Base-by-base conservation (phyloP, 2,888 invertebrate species). In the Heterodera filipjevi region DNA sequence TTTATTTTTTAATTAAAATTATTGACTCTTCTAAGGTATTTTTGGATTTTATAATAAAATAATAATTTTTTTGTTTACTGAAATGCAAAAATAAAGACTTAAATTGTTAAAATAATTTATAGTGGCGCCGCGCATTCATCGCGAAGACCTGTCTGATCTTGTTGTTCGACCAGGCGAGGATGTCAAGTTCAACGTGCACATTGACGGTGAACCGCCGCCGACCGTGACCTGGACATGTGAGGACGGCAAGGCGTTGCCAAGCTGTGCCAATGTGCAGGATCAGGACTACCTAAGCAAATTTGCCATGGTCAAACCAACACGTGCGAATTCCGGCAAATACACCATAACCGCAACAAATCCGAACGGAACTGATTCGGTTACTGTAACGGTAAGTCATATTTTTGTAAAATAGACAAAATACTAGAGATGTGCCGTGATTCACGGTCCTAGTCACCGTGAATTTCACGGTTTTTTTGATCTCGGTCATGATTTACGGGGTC, bases 131-230 rank as follows among this genome's bases (percentile, higher is more conserved):
- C 94, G 94, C 91, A 98, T 96, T 89, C 95, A 95, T 90, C 93
- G 95, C 86, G 94, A 93, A 14, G 94, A 95, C 87, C 92, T 97
- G 87, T 94, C 94, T 77, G 94, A 95, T 87, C 92, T 96, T 44
- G 94, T 94, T 0, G 92, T 98, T 85, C 96, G 95, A 91, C 95
- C 95, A 33, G 97, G 97, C 66, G 95, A 95, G 90, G 93, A 94
- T 86, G 93, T 98, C 87, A 93, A 94, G 44, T 91, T 97, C 84
- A 95, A 96, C 90, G 93, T 96, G 82, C 95, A 95, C 90, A 94
- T 96, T 81, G 93, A 93, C 85, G 99, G 99, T 81, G 98, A 99
- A 91, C 99, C 99, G 19, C 94, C 95, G 84, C 96, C 99, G 86
- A 93, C 93, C 16, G 96, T 96, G 90, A 93, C 93, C 0, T 99